These are phyloP conservation scores for Scaptodrosophila latifasciaeformis DNA, from an alignment of 2,888 invertebrate species.

Conservation along the genomic window DNA sequence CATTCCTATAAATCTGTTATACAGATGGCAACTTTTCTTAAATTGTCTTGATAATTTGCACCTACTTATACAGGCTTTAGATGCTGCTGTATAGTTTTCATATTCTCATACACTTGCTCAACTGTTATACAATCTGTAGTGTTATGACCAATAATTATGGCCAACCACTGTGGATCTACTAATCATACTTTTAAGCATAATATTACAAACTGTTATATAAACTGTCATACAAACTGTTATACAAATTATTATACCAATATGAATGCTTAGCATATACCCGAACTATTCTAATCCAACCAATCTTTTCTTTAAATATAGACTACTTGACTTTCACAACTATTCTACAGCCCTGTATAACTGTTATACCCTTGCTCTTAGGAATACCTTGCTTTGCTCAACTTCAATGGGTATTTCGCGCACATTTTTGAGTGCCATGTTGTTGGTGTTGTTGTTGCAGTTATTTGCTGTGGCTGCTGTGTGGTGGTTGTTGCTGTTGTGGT, in stretches of 20 bases:
- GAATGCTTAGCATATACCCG: not conserved
- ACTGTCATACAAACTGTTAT: conserved; percentile 8
- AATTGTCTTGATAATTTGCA: too few relatives aligned
- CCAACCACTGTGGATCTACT: too few relatives aligned
- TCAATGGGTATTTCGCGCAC: conserved; percentile 75
- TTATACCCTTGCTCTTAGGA: not conserved
- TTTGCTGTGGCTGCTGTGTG: conserved; percentile 36
- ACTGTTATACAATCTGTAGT: conserved; percentile 4
- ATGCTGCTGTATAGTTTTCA: too few relatives aligned
- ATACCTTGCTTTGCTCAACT: conserved; percentile 73
- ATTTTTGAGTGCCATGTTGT: conserved; percentile 37
- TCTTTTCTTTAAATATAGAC: too few relatives aligned
- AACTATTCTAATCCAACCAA: not conserved
- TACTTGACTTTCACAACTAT: conserved; percentile 6
- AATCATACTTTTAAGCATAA: too few relatives aligned
- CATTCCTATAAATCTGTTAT: conserved; percentile 1
- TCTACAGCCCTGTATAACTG: conserved; percentile 21
- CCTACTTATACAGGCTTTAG: too few relatives aligned
- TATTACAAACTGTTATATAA: conserved; percentile 8
- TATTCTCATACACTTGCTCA: conserved; percentile 8
- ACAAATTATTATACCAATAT: not conserved
- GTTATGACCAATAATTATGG: too few relatives aligned
- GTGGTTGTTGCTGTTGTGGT: conserved; percentile 23
- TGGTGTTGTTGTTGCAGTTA: conserved; percentile 48
- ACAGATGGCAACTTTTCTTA: not conserved